phyloP scores from a whole-genome alignment of 1,140 invertebrate genomes.

The Cotesia glomerata region DNA sequence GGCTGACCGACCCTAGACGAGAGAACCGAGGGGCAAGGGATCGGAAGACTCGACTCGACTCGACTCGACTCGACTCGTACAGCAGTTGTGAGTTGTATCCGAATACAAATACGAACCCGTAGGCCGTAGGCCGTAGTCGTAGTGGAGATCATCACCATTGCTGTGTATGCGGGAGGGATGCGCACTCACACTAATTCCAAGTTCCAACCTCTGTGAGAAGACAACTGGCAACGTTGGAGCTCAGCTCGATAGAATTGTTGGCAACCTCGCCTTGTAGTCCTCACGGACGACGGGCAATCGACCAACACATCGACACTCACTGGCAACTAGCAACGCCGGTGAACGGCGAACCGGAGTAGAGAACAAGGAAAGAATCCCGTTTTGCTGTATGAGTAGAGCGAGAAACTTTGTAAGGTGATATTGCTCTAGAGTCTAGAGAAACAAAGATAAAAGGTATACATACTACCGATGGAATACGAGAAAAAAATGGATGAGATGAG shows the following conservation, averaged over 20 bases:
- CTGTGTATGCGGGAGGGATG: slow-evolving; percentile 28
- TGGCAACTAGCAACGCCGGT: slow-evolving; percentile 36
- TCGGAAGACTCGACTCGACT: not conserved
- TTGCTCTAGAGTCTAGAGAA: not conserved
- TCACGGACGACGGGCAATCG: slow-evolving; percentile 55
- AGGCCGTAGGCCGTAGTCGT: too few relatives aligned
- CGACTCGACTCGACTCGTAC: not conserved
- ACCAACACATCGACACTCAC: slow-evolving; percentile 45
- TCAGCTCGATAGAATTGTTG: slow-evolving; percentile 18
- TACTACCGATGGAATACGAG: not conserved
- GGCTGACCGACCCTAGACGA: not conserved
- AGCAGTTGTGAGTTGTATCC: too few relatives aligned
- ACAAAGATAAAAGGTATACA: slow-evolving; percentile 17
- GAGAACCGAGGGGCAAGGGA: not conserved
- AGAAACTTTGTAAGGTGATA: not conserved
- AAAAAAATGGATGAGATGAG: not conserved
- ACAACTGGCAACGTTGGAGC: slow-evolving; percentile 28
- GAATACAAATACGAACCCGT: not conserved
- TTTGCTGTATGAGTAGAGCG: slow-evolving; percentile 32
- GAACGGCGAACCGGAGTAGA: slow-evolving; percentile 54
- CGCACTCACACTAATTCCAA: slow-evolving; percentile 8
- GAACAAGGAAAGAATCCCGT: slow-evolving; percentile 62
- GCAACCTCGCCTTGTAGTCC: slow-evolving; percentile 44
- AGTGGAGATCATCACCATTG: not conserved
- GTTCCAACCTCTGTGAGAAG: slow-evolving; percentile 1